Evolutionary conservation across 2,113 vertebrate genomes (phyloP), one percentile per base, ranked within the genome.

Genomic region (Thryonomys swinderianus): DNA sequence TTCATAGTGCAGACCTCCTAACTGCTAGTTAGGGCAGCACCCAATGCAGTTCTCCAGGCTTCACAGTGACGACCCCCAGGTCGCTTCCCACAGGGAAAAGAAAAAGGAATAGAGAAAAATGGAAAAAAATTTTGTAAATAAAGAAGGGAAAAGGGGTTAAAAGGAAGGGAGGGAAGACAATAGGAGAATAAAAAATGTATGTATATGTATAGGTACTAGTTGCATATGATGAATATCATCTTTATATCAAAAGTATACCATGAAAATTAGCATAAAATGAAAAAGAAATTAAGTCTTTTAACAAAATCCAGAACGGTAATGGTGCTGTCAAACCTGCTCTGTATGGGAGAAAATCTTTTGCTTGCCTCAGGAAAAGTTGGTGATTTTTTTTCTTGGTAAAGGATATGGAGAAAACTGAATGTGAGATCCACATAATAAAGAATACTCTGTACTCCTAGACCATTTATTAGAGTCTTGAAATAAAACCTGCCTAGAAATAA

Each of bases 251-350:
- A 73, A 74, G 23, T 45, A 7, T 74, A 74, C 25, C 40, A 74
- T 16, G 45, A 7, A 74, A 25, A 27, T 12, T 73, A 21, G 13
- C 42, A 42, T 45, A 25, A 2, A 18, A 18, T 57, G 20, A 57
- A 57, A 57, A 71, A 64, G 42, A 90, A 91, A 88, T 79, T 62
- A 91, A 85, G 82, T 91, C 62, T 83, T 83, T n/a, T 92, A 40
- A 32, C 91, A 45, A 91, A 84, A 30, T 85, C n/a, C 48, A 57
- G 34, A 48, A 74, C 10, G 74, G n/a, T 80, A 81, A 73, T 88
- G 42, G 23, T 79, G 27, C 30, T 88, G 9, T 64, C 73, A 17
- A 85, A 42, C 37, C 34, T 66, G 62, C 12, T 66, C 0, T 85
- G 21, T 4, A 69, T 85, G 34, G 18, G 86, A 80, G 30, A 92